phyloP scores from a whole-genome alignment of 2,888 invertebrate species.

The Megastigmus dorsalis region DNA sequence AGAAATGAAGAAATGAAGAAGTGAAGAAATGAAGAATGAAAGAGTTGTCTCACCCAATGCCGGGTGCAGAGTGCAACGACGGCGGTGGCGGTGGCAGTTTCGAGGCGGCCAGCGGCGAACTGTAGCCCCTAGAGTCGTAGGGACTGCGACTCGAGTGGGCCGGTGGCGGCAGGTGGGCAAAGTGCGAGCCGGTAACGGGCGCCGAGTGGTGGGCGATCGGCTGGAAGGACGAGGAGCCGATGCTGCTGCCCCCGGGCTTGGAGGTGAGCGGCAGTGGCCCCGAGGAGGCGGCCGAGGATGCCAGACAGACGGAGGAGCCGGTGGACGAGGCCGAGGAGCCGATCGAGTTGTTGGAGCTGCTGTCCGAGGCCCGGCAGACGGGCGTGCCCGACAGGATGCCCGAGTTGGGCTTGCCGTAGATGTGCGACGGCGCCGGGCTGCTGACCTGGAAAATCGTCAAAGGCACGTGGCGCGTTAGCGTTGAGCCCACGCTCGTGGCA shows the following conservation, averaged over 20 bases:
- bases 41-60: slow-evolving; percentile 41
- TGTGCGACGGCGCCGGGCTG: slow-evolving; percentile 85
- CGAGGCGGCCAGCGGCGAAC: slow-evolving; percentile 63
- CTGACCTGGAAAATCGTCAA: slow-evolving; percentile 76
- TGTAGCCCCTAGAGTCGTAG: slow-evolving; percentile 70
- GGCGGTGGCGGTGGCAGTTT: slow-evolving; percentile 75
- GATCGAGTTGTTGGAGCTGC: slow-evolving; percentile 36
- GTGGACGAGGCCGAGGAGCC: slow-evolving; percentile 33
- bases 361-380: slow-evolving; percentile 75
- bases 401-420: slow-evolving; percentile 81
- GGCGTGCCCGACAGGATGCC: slow-evolving; percentile 77
- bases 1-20: background rate
- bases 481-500: background rate
- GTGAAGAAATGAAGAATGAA: no score
- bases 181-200: slow-evolving; percentile 71
- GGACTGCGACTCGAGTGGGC: slow-evolving; percentile 74
- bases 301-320: background rate
- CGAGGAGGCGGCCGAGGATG: slow-evolving; percentile 57
- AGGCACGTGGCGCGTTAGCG: background rate
- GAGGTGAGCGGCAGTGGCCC: slow-evolving; percentile 78
- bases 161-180: slow-evolving; percentile 65
- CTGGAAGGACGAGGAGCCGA: slow-evolving; percentile 44
- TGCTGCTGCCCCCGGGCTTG: slow-evolving; percentile 76
- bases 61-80: slow-evolving; percentile 68
- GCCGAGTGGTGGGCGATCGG: slow-evolving; percentile 45